phyloP scores from a whole-genome alignment of 1,140 invertebrate genomes.

The Delia radicum region DNA sequence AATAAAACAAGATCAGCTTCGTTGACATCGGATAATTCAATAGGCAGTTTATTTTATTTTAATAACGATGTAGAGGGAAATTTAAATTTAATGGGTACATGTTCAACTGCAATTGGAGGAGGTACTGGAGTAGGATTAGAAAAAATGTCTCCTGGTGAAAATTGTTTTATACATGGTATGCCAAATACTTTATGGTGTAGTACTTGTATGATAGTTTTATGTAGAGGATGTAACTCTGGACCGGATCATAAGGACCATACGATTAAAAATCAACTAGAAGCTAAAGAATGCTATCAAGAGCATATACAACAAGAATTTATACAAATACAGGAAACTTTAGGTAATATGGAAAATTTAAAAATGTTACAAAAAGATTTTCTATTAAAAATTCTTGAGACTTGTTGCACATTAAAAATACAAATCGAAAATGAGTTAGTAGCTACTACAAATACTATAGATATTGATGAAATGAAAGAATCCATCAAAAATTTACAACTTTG shows the following conservation, averaged over 20 bases:
- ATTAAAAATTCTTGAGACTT: conserved; percentile 71
- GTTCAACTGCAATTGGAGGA: no score
- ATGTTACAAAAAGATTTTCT: conserved; percentile 69
- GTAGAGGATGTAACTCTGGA: conserved; percentile 67
- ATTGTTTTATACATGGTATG: conserved; percentile 72
- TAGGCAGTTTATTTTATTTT: neutral
- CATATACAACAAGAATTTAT: conserved; percentile 62
- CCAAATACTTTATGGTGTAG: conserved; percentile 72
- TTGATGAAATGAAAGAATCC: conserved; percentile 65
- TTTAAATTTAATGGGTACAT: neutral
- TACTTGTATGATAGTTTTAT: conserved; percentile 66
- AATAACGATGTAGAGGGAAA: neutral
- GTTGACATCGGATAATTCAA: neutral
- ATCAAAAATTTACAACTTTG: conserved; percentile 64
- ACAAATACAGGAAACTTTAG: conserved; percentile 60
- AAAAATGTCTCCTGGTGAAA: conserved; percentile 41
- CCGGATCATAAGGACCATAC: conserved; percentile 66
- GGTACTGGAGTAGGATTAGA: conserved; percentile 28
- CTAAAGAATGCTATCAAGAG: conserved; percentile 66
- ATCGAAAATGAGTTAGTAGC: conserved; percentile 71
- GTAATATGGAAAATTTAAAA: conserved; percentile 66
- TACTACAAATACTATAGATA: conserved; percentile 65
- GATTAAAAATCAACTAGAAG: conserved; percentile 68
- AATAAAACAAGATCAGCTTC: conserved; percentile 36
- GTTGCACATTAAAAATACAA: conserved; percentile 70